A percentile compares a stretch with the other conserved stretches of the same genome.
Evolutionary conservation across 1,140 invertebrate species (phyloP).

Genomic region (Drosophila varians): DNA sequence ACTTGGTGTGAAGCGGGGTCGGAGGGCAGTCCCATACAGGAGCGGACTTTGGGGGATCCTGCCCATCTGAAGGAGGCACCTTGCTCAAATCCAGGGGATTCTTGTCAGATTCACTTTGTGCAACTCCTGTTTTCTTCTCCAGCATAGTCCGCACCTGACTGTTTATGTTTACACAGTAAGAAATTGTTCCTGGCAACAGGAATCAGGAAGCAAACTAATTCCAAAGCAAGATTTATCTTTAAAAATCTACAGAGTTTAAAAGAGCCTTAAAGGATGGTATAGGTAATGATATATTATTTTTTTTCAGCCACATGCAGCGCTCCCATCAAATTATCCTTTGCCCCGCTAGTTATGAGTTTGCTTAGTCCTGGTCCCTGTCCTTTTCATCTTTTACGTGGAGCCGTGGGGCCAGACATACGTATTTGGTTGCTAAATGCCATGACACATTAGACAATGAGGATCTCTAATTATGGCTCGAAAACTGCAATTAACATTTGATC

Average conservation of each 20-base stretch:
- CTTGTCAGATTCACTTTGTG: not conserved
- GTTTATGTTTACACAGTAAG: not conserved
- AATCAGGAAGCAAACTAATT: too few relatives aligned
- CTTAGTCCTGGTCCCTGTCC: slow-evolving; percentile 2
- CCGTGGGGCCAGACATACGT: slow-evolving; percentile 27
- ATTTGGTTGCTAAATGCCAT: slow-evolving; percentile 73
- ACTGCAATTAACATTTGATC: slow-evolving; percentile 81
- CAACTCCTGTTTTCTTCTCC: not conserved
- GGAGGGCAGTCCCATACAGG: slow-evolving; percentile 20
- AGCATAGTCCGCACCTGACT: not conserved
- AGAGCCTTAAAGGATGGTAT: too few relatives aligned
- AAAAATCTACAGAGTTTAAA: too few relatives aligned
- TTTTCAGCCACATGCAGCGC: too few relatives aligned
- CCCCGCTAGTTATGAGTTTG: not conserved
- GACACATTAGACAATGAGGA: slow-evolving; percentile 75
- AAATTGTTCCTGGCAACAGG: not conserved
- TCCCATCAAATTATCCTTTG: too few relatives aligned
- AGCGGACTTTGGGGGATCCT: slow-evolving; percentile 26
- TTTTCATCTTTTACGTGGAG: not conserved
- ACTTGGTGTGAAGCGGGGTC: slow-evolving; percentile 54
- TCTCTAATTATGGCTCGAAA: slow-evolving; percentile 77
- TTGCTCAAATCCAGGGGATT: slow-evolving; percentile 20
- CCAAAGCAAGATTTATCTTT: not conserved
- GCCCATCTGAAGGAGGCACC: slow-evolving; percentile 16
- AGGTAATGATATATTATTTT: too few relatives aligned